Evolutionary conservation across 2,113 vertebrate species (phyloP), one percentile per base, ranked within the genome.

Genomic region (Meles meles): DNA sequence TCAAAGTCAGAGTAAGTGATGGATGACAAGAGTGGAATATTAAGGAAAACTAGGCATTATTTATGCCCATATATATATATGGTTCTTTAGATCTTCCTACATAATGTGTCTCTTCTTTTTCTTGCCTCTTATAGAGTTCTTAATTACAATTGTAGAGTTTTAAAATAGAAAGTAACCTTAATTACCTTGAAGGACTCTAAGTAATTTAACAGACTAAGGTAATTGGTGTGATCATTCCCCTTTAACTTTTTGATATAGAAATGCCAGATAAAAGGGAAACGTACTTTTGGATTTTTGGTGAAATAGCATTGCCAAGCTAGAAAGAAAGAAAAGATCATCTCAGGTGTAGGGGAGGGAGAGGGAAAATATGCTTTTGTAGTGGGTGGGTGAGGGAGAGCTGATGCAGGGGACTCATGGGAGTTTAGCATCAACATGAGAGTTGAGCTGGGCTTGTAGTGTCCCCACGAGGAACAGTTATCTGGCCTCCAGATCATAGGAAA

Each of bases 231-330:
- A 34, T 44, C 59, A 72, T 31, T 63, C 13, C 7, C 17, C 7
- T 82, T 92, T 87, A 92, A 92, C 23, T 93, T 96, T n/a, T n/a
- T n/a, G n/a, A 42, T 5, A 34, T 86, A 95, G 49, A 93, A 79
- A 82, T 84, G 7, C 47, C 79, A 15, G 71, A 76, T 63, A 27
- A 97, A 90, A 89, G 95, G 87, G 13, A 7, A 63, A 52, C 14
- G 29, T 21, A 72, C 74, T 55, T 55, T 55, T 7, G 29, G n/a
- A 5, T 39, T 83, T 72, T 86, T 91, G 21, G 61, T 88, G 39
- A 82, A 95, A 82, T 65, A 79, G 5, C 21, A 74, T 37, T 77
- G 7, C 23, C 96, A 34, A 65, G 31, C 10, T 92, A 87, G 61
- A 93, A 96, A 90, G 83, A 82, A 83, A 47, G 27, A 65, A 69